Evolutionary conservation across 2,113 vertebrate species (phyloP), one percentile per base, ranked within the genome.

Genomic region (Brachyhypopomus occidentalis): DNA sequence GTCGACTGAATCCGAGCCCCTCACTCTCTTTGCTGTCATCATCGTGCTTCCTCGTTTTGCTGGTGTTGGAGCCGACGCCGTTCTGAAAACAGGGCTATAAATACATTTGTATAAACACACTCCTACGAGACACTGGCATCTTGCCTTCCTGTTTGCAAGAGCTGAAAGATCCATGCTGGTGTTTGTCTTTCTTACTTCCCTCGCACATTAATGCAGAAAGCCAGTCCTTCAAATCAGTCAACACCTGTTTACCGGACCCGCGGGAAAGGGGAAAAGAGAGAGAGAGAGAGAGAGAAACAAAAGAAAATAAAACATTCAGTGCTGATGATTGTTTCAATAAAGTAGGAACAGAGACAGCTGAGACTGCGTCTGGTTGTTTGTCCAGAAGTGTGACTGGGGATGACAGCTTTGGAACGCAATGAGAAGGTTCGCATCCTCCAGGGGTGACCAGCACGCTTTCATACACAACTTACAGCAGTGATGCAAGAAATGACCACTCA

Each of bases 201-300:
- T 77, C 76, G 23, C 67, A 73, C 81, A 83, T 82, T 89, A 88
- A 78, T 78, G 52, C 80, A 71, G 86, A 90, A 88, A 88, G 72
- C 74, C 59, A 82, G 45, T 86, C 74, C 81, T 85, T 81, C 77
- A 85, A 88, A 88, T 90, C 87, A 89, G 87, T 89, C 88, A 87
- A 83, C 86, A 87, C 84, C 82, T 88, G 80, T 77, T 86, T 58
- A 22, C 81, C 23, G 82, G 76, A 88, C 73, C 85, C 23, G 6
- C 59, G 63, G 48, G 58, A 84, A 85, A 64, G 59, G 70, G 70
- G 78, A 60, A 83, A 52, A 36, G 71, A 78, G 41, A 30, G 3
- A 48, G 4, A 66, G 36, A 34, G 56, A n/a, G 12, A 63, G 30
- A 48, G 52, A 55, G 6, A 64, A 38, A 41, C 9, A 1, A 4